A percentile compares a stretch with the other conserved stretches of the same genome.
These are phyloP conservation scores for Malurus cyaneus DNA, from an alignment of 2,113 vertebrate genomes.

Conservation along the genomic window DNA sequence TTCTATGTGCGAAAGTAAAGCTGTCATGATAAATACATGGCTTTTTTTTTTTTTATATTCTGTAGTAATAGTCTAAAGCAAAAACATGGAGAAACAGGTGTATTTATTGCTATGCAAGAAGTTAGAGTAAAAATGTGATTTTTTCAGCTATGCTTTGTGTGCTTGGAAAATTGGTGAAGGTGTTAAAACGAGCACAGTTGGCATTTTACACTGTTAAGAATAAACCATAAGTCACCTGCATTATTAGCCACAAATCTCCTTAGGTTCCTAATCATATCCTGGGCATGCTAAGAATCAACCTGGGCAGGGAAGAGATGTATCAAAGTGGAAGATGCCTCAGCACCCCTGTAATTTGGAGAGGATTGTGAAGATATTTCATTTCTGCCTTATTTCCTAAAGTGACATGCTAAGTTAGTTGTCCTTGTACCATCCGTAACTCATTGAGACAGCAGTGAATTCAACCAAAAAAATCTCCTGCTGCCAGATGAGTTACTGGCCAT, in stretches of 20 bases:
- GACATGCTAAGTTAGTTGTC: neutral
- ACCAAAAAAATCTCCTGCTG: constrained; percentile 3
- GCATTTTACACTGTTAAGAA: neutral
- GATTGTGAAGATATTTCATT: neutral
- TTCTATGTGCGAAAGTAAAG: neutral
- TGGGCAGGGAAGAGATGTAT: neutral
- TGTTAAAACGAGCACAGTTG: neutral
- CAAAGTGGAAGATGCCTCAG: neutral
- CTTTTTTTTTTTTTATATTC: neutral
- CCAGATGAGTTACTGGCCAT: neutral
- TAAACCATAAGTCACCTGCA: neutral
- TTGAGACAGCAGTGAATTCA: constrained; percentile 33
- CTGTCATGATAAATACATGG: neutral
- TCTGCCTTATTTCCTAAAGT: neutral
- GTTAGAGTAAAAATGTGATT: neutral
- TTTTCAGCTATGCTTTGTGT: neutral
- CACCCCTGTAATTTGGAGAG: neutral
- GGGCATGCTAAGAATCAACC: neutral
- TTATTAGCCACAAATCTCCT: neutral
- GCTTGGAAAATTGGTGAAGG: neutral
- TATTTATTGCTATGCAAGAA: neutral
- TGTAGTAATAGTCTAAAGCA: neutral
- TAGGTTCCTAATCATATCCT: neutral
- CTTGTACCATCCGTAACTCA: neutral
- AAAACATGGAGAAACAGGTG: neutral